A percentile compares a stretch with the other conserved stretches of the same genome.
Conservation (phyloP, 1,140 invertebrate genomes). For the Procambarus clarkii region DNA sequence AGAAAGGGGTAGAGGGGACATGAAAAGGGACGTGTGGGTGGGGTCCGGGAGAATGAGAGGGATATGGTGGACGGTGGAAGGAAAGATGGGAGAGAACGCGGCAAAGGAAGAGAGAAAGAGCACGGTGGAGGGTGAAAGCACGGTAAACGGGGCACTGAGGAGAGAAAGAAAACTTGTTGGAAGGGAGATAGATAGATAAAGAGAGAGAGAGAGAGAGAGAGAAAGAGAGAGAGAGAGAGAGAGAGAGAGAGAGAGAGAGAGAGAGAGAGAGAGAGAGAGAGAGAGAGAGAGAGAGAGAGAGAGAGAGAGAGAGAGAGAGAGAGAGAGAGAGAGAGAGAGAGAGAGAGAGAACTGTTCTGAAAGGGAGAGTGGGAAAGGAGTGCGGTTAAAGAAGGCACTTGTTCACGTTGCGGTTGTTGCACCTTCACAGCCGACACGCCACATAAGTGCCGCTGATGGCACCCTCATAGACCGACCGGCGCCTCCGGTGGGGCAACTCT, state of each 20-base stretch:
- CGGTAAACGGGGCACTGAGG: too few species aligned
- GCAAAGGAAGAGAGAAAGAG: too few species aligned
- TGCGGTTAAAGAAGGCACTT: neutral
- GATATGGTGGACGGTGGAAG: neutral
- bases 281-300: too few species aligned
- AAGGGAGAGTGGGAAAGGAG: neutral
- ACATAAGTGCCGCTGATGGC: neutral
- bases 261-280: too few species aligned
- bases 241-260: too few species aligned
- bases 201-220: neutral
- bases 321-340: too few species aligned
- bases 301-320: too few species aligned
- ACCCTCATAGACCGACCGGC: neutral
- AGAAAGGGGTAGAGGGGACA: neutral
- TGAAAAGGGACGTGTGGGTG: neutral
- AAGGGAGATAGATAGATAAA: too few species aligned
- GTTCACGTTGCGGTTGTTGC: slow-evolving; percentile 44
- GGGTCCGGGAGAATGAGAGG: slow-evolving; percentile 3
- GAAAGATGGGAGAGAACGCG: neutral
- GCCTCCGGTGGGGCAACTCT: neutral
- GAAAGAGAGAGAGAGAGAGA: neutral
- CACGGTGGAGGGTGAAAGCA: too few species aligned
- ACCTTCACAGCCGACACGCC: slow-evolving; percentile 22
- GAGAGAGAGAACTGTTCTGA: too few species aligned
- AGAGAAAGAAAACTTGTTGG: too few species aligned